Conservation (phyloP, 2,113 vertebrate species). For the Mus spicilegus region DNA sequence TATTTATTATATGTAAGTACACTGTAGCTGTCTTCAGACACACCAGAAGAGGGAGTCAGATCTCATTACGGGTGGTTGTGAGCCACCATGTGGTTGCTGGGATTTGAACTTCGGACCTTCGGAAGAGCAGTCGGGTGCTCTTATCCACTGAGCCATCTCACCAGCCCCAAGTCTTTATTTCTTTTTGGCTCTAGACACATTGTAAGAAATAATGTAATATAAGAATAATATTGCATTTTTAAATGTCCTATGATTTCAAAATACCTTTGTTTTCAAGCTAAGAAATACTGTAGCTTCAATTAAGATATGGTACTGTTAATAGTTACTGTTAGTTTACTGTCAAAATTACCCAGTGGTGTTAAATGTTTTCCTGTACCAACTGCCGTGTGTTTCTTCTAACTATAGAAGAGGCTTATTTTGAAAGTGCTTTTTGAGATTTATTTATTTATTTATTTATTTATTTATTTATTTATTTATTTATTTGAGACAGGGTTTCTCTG, state of each 20-base stretch:
- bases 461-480: not conserved
- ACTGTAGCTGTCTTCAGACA: too few relatives aligned
- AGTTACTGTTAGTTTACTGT: not conserved
- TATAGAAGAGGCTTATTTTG: not conserved
- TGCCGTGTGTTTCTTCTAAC: not conserved
- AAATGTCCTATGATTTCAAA: not conserved
- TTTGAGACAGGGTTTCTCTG: not conserved
- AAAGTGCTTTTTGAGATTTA: not conserved
- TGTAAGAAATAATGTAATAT: not conserved
- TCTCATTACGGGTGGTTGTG: too few relatives aligned
- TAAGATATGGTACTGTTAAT: not conserved
- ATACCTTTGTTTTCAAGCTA: not conserved
- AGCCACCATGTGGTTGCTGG: too few relatives aligned
- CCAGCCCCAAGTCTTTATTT: constrained; percentile 56
- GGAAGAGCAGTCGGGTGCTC: too few relatives aligned
- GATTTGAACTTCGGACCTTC: too few relatives aligned
- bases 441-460: not conserved
- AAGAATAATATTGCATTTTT: not conserved
- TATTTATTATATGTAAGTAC: too few relatives aligned
- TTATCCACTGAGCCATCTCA: too few relatives aligned
- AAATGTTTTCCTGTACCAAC: not conserved
- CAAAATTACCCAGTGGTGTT: not conserved
- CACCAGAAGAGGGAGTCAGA: too few relatives aligned
- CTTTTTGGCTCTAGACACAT: not conserved
- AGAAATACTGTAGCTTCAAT: not conserved